Conservation (phyloP, 2,797 vertebrate genomes). For the Melanotaenia nigrans region DNA sequence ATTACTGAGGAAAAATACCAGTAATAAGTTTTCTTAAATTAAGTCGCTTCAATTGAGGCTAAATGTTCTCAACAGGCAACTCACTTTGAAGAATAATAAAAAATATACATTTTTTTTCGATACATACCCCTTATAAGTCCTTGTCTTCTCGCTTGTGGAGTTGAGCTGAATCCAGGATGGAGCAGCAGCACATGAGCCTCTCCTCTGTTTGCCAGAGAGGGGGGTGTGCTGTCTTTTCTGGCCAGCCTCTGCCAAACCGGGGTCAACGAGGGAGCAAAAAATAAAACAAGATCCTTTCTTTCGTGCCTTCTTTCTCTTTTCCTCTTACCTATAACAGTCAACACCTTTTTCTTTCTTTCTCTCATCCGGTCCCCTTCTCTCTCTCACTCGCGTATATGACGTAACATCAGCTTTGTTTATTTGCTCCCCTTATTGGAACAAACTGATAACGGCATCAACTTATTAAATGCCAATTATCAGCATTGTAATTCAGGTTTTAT, state of each 20-base stretch:
- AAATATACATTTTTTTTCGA: background rate
- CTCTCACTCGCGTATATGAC: slow-evolving; percentile 67
- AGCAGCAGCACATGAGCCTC: slow-evolving; percentile 60
- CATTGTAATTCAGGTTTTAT: slow-evolving; percentile 9
- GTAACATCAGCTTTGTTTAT: slow-evolving; percentile 78
- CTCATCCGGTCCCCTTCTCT: slow-evolving; percentile 52
- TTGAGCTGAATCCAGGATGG: slow-evolving; percentile 65
- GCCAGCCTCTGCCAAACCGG: slow-evolving; percentile 72
- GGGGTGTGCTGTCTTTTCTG: slow-evolving; percentile 69
- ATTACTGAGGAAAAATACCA: background rate
- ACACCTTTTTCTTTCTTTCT: slow-evolving; percentile 74
- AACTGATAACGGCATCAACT: slow-evolving; percentile 57
- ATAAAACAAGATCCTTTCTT: slow-evolving; percentile 68
- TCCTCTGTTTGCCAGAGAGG: slow-evolving; percentile 68
- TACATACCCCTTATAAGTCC: slow-evolving; percentile 56
- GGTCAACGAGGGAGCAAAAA: slow-evolving; percentile 76
- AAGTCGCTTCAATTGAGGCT: background rate
- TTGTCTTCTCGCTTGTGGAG: slow-evolving; percentile 40
- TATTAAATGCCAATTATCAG: slow-evolving; percentile 44
- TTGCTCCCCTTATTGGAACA: slow-evolving; percentile 73
- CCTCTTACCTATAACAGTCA: slow-evolving; percentile 72
- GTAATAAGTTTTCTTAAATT: background rate
- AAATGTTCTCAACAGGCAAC: background rate
- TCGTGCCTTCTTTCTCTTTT: slow-evolving; percentile 65
- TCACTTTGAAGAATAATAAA: slow-evolving; percentile 17